Conservation (phyloP, 1,140 invertebrate species). For the Oppia nitens region DNA sequence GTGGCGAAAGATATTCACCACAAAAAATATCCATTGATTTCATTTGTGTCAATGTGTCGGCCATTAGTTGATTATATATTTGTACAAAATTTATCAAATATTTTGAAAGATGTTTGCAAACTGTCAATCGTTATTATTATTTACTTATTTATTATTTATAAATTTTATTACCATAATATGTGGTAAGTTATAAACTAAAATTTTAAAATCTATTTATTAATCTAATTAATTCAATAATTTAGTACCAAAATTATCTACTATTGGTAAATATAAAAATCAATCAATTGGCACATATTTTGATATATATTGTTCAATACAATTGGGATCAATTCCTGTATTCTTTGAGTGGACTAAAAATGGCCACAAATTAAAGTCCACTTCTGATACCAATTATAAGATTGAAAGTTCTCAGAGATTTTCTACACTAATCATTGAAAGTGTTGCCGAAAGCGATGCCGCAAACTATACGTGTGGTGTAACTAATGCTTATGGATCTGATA, state of each 20-base stretch:
- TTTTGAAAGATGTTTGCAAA: background rate
- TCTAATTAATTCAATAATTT: background rate
- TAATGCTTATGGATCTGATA: constrained; percentile 44
- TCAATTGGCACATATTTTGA: constrained; percentile 5
- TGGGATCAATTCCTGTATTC: background rate
- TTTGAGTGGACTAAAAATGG: constrained; percentile 15
- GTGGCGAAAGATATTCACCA: too few relatives aligned
- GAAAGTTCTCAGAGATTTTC: constrained; percentile 11
- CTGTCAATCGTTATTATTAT: too few relatives aligned
- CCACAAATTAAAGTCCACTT: background rate
- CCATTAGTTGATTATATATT: background rate
- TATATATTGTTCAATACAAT: background rate
- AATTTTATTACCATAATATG: too few relatives aligned
- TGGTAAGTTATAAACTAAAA: background rate
- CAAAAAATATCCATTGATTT: too few relatives aligned
- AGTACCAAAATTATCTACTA: constrained; percentile 4
- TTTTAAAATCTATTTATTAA: background rate
- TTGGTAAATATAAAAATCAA: constrained; percentile 1
- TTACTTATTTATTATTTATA: too few relatives aligned
- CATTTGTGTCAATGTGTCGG: too few relatives aligned
- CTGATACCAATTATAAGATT: background rate
- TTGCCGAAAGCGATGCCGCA: constrained; percentile 39
- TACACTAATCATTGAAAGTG: constrained; percentile 28
- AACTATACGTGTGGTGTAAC: constrained; percentile 54
- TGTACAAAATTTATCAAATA: background rate